phyloP scores from a whole-genome alignment of 2,797 vertebrate genomes.

The Chrysocyon brachyurus region DNA sequence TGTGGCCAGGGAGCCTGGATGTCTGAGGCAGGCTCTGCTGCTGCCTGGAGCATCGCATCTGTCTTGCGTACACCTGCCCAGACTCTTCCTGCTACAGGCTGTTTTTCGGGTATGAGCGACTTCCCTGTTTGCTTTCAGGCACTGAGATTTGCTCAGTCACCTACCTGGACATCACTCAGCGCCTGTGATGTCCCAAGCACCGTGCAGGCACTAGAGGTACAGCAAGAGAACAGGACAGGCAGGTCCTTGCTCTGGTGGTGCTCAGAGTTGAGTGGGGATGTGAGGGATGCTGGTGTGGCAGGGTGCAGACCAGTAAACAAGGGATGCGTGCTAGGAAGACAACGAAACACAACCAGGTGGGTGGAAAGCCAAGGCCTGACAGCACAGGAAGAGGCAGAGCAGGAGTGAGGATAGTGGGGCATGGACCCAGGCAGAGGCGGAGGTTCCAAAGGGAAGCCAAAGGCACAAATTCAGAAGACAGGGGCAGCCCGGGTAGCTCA shows the following conservation, averaged over 20 bases:
- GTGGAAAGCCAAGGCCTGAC: not conserved
- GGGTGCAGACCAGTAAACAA: not conserved
- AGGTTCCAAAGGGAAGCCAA: not conserved
- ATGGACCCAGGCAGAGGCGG: not conserved
- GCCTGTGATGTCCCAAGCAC: not conserved
- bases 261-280: not conserved
- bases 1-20: not conserved
- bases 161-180: not conserved
- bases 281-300: not conserved
- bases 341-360: not conserved
- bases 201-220: not conserved
- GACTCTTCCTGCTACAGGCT: not conserved
- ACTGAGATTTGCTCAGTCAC: not conserved
- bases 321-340: not conserved
- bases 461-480: not conserved
- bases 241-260: not conserved
- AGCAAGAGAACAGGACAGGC: not conserved
- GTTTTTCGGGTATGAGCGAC: not conserved
- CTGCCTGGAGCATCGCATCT: accelerated
- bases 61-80: accelerated
- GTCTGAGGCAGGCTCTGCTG: not conserved
- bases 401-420: too few relatives aligned
- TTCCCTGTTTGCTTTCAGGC: not conserved
- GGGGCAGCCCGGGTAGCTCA: too few relatives aligned
- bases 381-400: not conserved